Base-by-base conservation (phyloP, 2,113 vertebrate species). In the Cichladusa arquata region DNA sequence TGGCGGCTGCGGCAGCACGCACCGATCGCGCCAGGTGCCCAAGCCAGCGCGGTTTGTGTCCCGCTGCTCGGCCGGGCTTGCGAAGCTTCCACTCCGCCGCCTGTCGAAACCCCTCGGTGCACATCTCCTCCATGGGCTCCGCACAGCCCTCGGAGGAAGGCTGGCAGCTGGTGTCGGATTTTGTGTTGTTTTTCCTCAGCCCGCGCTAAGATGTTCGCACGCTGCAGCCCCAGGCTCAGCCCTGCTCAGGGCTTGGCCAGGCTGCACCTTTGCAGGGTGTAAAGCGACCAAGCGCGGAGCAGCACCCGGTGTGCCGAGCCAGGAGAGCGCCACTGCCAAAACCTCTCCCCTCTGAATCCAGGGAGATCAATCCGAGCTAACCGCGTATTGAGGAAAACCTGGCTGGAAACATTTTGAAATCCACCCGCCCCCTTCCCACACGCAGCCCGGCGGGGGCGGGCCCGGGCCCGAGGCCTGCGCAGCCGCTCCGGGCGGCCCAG, bases 141-240 rank as follows among this genome's bases (percentile, higher is more conserved):
- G 3, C 2, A 20, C 15, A 34, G 31, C 29, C 29, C 15, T 24
- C 6, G 11, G 25, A 25, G n/a, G 23, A 67, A 67, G n/a, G 31
- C 36, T 66, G n/a, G 4, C 51, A 45, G 28, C 54, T 54, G 11
- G 4, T 1, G 0, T 13, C 44, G 44, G 44, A 6, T 44, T 44
- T 0, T 4, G 12, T 0, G 24, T 1, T 28, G 1, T 10, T 67
- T 58, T 29, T 1, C 1, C 19, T 24, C 5, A 1, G 34, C 8
- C 33, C 12, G 2, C 0, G 1, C 71, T 45, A 0, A 4, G 24
- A 2, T 20, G 13, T n/a, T 74, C 5, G n/a, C 19, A 23, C 11
- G 23, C 23, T 0, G 2, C 13, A n/a, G 72, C 25, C 29, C 19
- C 14, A 6, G 1, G 2, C 33, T 51, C 34, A 2, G 2, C 12